Evolutionary conservation across 2,797 vertebrate genomes (phyloP).

Genomic region (Hyperoplus immaculatus): DNA sequence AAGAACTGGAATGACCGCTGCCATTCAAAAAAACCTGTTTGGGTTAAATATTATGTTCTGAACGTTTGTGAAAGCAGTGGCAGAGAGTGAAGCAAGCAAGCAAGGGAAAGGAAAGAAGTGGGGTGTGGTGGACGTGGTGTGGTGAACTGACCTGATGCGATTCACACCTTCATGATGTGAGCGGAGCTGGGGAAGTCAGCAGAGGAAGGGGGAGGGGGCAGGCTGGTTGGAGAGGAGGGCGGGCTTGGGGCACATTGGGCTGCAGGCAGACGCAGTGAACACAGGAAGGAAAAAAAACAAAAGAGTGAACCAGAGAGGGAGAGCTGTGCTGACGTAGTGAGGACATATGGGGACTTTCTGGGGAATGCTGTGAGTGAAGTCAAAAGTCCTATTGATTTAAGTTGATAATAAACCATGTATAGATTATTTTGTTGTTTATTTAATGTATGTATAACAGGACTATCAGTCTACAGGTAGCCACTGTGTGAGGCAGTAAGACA

Average conservation of each 20-base stretch:
- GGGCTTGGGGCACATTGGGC: constrained; percentile 91
- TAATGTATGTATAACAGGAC: no score
- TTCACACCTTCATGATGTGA: constrained; percentile 94
- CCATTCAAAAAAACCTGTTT: neutral
- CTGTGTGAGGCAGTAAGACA: neutral
- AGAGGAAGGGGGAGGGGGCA: constrained; percentile 87
- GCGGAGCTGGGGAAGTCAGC: constrained; percentile 85
- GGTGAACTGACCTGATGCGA: constrained; percentile 82
- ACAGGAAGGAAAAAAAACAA: constrained; percentile 26
- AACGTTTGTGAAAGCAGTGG: neutral
- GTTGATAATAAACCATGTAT: no score
- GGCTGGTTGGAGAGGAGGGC: constrained; percentile 91
- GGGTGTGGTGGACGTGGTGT: constrained; percentile 30
- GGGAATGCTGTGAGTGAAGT: no score
- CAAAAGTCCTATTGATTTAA: neutral
- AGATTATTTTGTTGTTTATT: no score
- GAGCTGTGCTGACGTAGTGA: neutral
- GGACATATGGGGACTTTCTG: neutral
- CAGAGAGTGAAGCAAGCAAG: neutral
- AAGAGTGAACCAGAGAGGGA: constrained; percentile 19
- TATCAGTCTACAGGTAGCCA: neutral
- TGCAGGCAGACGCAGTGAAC: constrained; percentile 72
- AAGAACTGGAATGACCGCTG: no score
- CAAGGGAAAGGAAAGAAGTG: neutral
- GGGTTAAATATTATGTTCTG: no score